Evolutionary conservation across 2,888 invertebrate species (phyloP).

Genomic region (Spodoptera exigua): DNA sequence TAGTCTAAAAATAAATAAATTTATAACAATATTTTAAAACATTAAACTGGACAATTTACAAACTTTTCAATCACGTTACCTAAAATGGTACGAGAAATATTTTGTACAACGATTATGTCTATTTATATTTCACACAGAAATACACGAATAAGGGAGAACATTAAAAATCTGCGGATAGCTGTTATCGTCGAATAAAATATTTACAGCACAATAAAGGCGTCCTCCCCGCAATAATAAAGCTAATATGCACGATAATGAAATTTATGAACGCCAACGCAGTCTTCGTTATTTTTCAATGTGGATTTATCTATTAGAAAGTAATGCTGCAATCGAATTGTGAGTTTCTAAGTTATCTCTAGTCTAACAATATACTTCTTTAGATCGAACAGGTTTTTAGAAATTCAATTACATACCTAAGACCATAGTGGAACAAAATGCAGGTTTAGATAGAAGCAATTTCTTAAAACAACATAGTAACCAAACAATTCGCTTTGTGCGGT

Average conservation of each 20-base stretch:
- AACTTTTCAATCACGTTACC: conserved; percentile 45
- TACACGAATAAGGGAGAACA: conserved; percentile 55
- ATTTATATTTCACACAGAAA: conserved; percentile 30
- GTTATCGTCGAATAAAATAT: conserved; percentile 86
- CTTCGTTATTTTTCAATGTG: conserved; percentile 43
- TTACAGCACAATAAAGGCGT: conserved; percentile 87
- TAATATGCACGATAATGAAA: conserved; percentile 81
- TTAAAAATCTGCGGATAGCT: conserved; percentile 77
- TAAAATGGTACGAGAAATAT: conserved; percentile 46
- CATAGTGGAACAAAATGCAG: conserved; percentile 3
- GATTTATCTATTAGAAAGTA: conserved; percentile 24
- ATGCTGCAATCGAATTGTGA: conserved; percentile 12
- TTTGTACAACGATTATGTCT: conserved; percentile 42
- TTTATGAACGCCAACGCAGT: conserved; percentile 65
- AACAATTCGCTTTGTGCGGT: conserved; percentile 71
- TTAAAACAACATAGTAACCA: conserved; percentile 66
- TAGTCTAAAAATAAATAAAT: conserved; percentile 14
- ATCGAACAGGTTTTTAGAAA: background rate
- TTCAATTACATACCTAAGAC: background rate
- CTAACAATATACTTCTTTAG: no score
- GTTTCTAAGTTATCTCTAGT: background rate
- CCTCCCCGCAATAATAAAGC: conserved; percentile 80
- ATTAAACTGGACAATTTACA: conserved; percentile 31
- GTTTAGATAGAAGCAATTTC: conserved; percentile 56
- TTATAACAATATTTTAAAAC: conserved; percentile 24